Base-by-base conservation (phyloP, 2,113 vertebrate species). In the Chaetura pelagica region DNA sequence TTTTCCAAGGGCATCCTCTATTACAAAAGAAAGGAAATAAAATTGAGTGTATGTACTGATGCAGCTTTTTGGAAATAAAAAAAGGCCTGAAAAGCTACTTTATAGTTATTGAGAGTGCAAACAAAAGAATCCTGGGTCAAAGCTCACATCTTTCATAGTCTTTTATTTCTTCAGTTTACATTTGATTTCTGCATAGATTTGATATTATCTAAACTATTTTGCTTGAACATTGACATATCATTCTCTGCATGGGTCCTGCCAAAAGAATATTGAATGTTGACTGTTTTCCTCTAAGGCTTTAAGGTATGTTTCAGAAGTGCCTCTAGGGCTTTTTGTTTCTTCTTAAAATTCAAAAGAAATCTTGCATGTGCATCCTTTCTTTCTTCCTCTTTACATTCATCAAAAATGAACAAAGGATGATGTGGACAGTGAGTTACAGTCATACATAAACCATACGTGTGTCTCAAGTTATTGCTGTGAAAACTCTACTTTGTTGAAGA, bases 181-280 rank as follows among this genome's bases (percentile, higher is more conserved):
- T 91, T 92, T 81, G 61, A 91, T 93, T 96, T 89, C 89, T 96
- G 93, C 85, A 89, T 86, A 82, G 72, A 80, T 92, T 92, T 91
- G 69, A 64, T 87, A 92, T 85, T 90, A 94, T 63, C 66, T 91
- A 79, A 85, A 57, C 64, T 85, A 23, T 49, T 87, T 91, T 89
- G 12, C 74, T 62, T 75, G 87, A 93, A 91, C 0, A 15, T 77
- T 90, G 34, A 35, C 38, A 22, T 80, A 87, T 84, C 66, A 44
- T 84, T 89, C 74, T 89, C 52, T 71, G 3, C 90, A 35, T 3
- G 8, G 48, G 42, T 73, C 63, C 40, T 68, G 59, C 66, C 90
- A 59, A 71, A 96, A 62, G 49, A 94, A 72, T 93, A 72, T 81
- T 91, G 77, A 63, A 48, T 55, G 52, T 68, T 95, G 81, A 74